Evolutionary conservation across 2,888 invertebrate species (phyloP), one percentile per base, ranked within the genome.

Genomic region (Andrena praecox): DNA sequence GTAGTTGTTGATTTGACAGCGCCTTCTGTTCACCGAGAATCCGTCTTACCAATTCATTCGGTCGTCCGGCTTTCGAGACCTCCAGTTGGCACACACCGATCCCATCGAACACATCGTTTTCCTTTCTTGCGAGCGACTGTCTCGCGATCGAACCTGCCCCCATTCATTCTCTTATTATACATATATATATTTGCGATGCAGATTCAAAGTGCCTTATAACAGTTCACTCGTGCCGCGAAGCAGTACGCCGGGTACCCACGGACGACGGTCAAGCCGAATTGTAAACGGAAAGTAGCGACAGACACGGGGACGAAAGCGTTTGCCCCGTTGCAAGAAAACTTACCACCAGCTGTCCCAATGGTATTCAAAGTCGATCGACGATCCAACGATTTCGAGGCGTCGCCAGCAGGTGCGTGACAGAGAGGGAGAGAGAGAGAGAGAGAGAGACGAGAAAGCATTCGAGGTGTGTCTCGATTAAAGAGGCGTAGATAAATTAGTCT

Each of bases 151-250:
- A 64, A 29, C 48, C 35, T 42, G 35, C 42, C 35, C 35, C 69
- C 24, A 75, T 79, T 62, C 75, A 75, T 79, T 52, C 60, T 70
- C 66, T 59, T 42, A 5, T 42, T 42, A 42, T 1, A 42, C 42
- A 1, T 20, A 33, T 56, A 33, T 59, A 33, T 59, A 71, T 83
- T 79, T 56, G 87, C 87, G 75, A 87, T 73, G 82, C 85, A 84
- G 83, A 77, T 78, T 80, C 78, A 88, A 88, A 88, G 88, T 88
- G 88, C 88, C 88, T 88, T 88, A 88, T 77, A 62, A 87, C 88
- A 75, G 82, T 85, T 85, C 83, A 70, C 78, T 78, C 83, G 80
- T 78, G 83, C 80, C 70, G 83, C 81, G 71, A 78, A 83, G 76
- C 79, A 78, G 76, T 79, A 71, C 54, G 69, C 68, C 74, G 74